Evolutionary conservation across 2,113 vertebrate species (phyloP).

Genomic region (Syngnathus typhle): DNA sequence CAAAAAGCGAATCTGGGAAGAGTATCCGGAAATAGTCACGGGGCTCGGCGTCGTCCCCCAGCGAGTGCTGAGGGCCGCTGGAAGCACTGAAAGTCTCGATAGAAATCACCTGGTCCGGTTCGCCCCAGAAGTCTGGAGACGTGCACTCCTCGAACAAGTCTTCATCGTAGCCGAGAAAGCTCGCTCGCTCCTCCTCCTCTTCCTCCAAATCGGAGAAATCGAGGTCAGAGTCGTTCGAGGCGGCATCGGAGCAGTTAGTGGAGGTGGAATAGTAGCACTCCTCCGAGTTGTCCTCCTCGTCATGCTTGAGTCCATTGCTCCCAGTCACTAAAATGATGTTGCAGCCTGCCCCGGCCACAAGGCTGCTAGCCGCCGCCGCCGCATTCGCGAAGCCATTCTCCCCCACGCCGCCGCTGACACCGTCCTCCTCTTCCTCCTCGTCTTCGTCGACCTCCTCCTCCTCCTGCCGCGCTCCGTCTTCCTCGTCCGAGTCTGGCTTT

Average conservation of each 20-base stretch:
- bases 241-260: slow-evolving; percentile 72
- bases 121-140: slow-evolving; percentile 75
- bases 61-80: slow-evolving; percentile 75
- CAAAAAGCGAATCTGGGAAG: slow-evolving; percentile 79
- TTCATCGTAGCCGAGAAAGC: slow-evolving; percentile 68
- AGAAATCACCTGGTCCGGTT: slow-evolving; percentile 74
- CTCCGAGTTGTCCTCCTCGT: slow-evolving; percentile 71
- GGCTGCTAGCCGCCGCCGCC: slow-evolving; percentile 57
- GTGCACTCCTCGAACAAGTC: slow-evolving; percentile 69
- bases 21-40: slow-evolving; percentile 81
- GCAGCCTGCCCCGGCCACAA: slow-evolving; percentile 70
- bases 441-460: slow-evolving; percentile 63
- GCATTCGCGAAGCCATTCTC: slow-evolving; percentile 60
- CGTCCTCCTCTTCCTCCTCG: slow-evolving; percentile 59
- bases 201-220: slow-evolving; percentile 78
- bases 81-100: slow-evolving; percentile 72
- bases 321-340: slow-evolving; percentile 76
- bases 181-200: slow-evolving; percentile 71
- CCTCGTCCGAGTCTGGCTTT: slow-evolving; percentile 74
- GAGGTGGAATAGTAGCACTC: slow-evolving; percentile 73
- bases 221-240: slow-evolving; percentile 76
- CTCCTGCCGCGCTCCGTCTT: slow-evolving; percentile 59
- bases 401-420: slow-evolving; percentile 44
- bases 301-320: slow-evolving; percentile 73
- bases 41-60: slow-evolving; percentile 77